Evolutionary conservation across 1,140 invertebrate genomes (phyloP).

Genomic region (Saccostrea glomerata): DNA sequence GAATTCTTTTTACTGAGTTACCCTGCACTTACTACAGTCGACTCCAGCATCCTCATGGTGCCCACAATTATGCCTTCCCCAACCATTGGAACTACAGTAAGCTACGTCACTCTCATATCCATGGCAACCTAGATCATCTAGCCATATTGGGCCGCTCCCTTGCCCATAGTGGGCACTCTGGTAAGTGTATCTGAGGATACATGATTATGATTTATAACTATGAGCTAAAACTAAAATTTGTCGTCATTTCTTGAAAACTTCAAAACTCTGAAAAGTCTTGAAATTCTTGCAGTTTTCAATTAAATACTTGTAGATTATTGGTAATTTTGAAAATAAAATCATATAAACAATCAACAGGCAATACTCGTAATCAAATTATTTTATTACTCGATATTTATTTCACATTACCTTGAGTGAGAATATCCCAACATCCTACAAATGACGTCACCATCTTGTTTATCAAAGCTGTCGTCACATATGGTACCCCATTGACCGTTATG

Average conservation of each 20-base stretch:
- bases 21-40: not conserved
- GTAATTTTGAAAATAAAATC: too few relatives aligned
- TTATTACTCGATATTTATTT: too few relatives aligned
- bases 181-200: not conserved
- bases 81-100: not conserved
- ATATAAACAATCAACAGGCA: too few relatives aligned
- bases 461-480: conserved; percentile 40
- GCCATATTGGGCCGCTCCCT: not conserved
- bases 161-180: not conserved
- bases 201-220: not conserved
- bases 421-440: conserved; percentile 43
- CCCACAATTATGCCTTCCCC: not conserved
- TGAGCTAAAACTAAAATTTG: not conserved
- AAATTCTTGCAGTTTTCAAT: too few relatives aligned
- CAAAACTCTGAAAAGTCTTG: too few relatives aligned
- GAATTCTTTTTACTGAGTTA: too few relatives aligned
- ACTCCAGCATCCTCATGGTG: conserved; percentile 2
- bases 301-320: too few relatives aligned
- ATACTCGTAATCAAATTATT: too few relatives aligned
- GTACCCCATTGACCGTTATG: conserved; percentile 41
- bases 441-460: not conserved
- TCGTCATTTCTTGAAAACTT: too few relatives aligned
- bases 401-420: not conserved
- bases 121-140: not conserved
- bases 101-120: conserved; percentile 28